These are phyloP conservation scores for Erpetoichthys calabaricus DNA, from an alignment of 2,797 vertebrate species.

Conservation along the genomic window DNA sequence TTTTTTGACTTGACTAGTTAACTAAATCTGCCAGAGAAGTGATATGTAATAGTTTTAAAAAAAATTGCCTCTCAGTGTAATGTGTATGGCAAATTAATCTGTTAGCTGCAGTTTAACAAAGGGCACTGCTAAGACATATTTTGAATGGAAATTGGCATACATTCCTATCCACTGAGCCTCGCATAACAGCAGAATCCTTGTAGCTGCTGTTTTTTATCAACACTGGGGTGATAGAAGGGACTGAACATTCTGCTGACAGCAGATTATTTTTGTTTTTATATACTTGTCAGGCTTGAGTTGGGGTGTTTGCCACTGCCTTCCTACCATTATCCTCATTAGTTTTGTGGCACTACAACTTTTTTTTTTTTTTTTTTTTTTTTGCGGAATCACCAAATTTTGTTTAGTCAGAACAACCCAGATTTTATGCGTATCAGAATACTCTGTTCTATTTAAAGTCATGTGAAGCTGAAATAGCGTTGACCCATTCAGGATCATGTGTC, in stretches of 20 bases:
- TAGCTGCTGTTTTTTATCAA: conserved; percentile 58
- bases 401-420: too few relatives aligned
- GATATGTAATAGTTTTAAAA: too few relatives aligned
- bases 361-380: too few relatives aligned
- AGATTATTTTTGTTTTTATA: conserved; percentile 82
- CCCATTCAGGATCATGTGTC: conserved; percentile 10
- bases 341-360: too few relatives aligned
- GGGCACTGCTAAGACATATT: conserved; percentile 51
- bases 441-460: too few relatives aligned
- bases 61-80: too few relatives aligned
- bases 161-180: conserved; percentile 90
- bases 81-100: conserved; percentile 14
- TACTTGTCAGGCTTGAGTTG: conserved; percentile 66
- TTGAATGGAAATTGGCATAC: conserved; percentile 87
- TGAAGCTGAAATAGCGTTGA: conserved; percentile 32
- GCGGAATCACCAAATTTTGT: too few relatives aligned
- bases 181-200: conserved; percentile 60
- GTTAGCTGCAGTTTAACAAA: conserved; percentile 50
- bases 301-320: conserved; percentile 48
- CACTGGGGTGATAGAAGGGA: conserved; percentile 61
- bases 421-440: too few relatives aligned
- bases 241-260: conserved; percentile 73
- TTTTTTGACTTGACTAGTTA: too few relatives aligned
- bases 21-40: too few relatives aligned
- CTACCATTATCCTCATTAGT: conserved; percentile 15